Evolutionary conservation across 2,888 invertebrate genomes (phyloP).

Genomic region (Branchellion lobata): DNA sequence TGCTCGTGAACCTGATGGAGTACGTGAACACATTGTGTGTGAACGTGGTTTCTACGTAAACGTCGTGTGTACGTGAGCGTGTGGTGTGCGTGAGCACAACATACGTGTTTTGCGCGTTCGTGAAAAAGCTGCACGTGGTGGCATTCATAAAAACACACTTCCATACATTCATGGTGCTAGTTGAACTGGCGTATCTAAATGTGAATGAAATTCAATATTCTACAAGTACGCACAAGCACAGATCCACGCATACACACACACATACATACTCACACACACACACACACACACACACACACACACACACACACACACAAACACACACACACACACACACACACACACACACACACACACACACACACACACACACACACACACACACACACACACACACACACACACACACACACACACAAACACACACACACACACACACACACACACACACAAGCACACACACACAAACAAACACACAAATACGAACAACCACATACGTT

Average conservation of each 20-base stretch:
- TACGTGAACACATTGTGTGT: too few species aligned
- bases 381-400: conserved; percentile 26
- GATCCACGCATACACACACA: conserved; percentile 32
- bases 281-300: conserved; percentile 41
- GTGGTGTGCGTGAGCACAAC: too few species aligned
- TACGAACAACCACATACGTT: not conserved
- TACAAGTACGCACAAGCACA: conserved; percentile 1
- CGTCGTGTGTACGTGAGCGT: too few species aligned
- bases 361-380: conserved; percentile 45
- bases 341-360: conserved; percentile 30
- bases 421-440: conserved; percentile 9
- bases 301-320: conserved; percentile 39
- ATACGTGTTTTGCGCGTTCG: too few species aligned
- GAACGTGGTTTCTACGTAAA: too few species aligned
- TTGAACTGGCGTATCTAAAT: too few species aligned
- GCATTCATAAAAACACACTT: too few species aligned
- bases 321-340: conserved; percentile 38
- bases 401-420: conserved; percentile 17
- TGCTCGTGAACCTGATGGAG: too few species aligned
- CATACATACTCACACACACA: conserved; percentile 33
- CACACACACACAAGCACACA: not conserved
- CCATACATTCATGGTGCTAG: too few species aligned
- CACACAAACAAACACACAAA: conserved; percentile 4
- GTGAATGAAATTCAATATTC: too few species aligned
- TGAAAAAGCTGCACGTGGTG: too few species aligned